These are phyloP conservation scores for Drosophila melanosoma DNA, from an alignment of 2,888 invertebrate genomes.

Conservation along the genomic window DNA sequence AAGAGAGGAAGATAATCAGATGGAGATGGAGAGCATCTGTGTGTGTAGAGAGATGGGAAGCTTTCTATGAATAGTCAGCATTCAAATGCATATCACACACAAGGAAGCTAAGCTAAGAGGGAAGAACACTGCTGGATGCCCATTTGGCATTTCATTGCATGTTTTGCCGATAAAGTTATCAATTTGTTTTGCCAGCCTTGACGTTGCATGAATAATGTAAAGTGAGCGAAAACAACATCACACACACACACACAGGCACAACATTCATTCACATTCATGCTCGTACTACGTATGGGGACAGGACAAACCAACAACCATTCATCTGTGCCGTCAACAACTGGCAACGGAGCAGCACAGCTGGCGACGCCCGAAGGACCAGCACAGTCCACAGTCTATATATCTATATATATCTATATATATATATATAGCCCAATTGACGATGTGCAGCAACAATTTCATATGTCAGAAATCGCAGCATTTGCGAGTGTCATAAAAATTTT, in stretches of 20 bases:
- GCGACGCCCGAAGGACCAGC: conserved; percentile 46
- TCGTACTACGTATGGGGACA: conserved; percentile 12
- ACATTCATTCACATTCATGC: conserved; percentile 22
- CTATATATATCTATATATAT: conserved; percentile 3
- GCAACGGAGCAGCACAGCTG: conserved; percentile 48
- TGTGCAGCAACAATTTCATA: conserved; percentile 69
- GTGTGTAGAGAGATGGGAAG: background rate
- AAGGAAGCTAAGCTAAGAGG: conserved; percentile 14
- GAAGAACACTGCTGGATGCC: conserved; percentile 38
- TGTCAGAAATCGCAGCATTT: conserved; percentile 77
- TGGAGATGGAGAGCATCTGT: background rate
- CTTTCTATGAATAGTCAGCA: conserved; percentile 17
- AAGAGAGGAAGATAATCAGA: too few relatives aligned
- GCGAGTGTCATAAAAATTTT: conserved; percentile 75
- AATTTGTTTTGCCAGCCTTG: conserved; percentile 82
- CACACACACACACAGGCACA: conserved; percentile 8
- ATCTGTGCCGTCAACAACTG: conserved; percentile 62
- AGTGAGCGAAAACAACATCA: conserved; percentile 48
- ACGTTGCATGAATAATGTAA: conserved; percentile 82
- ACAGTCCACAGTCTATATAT: conserved; percentile 14
- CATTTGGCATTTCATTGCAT: conserved; percentile 80
- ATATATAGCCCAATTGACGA: conserved; percentile 47
- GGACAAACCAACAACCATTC: conserved; percentile 40
- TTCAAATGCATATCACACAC: conserved; percentile 73
- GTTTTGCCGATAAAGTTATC: conserved; percentile 84